Evolutionary conservation across 53 echinoderm and acorn worm genomes (phyloP).

Genomic region (Temnopleurus reevesii): DNA sequence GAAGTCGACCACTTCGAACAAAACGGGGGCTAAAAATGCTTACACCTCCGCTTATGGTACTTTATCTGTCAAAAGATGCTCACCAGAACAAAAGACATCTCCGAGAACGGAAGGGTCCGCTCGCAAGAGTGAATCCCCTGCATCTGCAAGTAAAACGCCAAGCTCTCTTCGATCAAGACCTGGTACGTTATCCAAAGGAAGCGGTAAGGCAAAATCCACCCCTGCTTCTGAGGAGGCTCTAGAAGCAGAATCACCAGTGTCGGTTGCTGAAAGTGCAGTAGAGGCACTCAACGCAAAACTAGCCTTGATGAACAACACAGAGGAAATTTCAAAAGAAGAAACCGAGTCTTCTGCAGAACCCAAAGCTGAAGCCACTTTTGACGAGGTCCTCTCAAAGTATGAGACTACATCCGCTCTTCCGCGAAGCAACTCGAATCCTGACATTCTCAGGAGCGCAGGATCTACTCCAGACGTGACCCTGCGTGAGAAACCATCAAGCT

Average conservation of each 20-base stretch:
- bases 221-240: background rate
- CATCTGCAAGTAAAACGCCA: background rate
- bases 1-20: background rate
- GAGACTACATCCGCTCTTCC: background rate
- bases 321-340: background rate
- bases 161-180: background rate
- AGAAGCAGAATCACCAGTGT: background rate
- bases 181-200: background rate
- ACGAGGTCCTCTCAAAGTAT: background rate
- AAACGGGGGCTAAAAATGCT: background rate
- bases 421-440: constrained; percentile 44
- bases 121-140: background rate
- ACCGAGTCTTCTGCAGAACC: background rate
- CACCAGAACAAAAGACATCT: background rate
- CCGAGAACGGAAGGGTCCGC: background rate
- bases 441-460: constrained; percentile 34
- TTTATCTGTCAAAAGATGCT: background rate
- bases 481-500: background rate
- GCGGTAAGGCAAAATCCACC: background rate
- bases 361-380: background rate
- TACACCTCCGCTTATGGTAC: constrained; percentile 4
- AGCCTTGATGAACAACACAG: background rate
- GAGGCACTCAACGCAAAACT: background rate
- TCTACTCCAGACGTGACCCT: constrained; percentile 40
- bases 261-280: constrained; percentile 31